Base-by-base conservation (phyloP, 1,140 invertebrate species). In the Drosophila bocqueti region DNA sequence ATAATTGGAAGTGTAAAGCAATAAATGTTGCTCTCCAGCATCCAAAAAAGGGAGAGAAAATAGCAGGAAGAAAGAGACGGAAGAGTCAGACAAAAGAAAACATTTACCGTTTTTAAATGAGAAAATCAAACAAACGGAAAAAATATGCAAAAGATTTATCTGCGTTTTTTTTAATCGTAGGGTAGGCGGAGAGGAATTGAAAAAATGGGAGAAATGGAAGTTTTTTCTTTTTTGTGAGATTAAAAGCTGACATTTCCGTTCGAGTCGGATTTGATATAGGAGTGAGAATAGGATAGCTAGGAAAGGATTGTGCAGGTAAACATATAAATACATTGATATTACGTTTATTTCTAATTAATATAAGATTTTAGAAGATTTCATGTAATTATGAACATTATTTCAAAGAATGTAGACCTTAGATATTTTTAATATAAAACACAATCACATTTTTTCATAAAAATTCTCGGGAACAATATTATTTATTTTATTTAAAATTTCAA, bases 1-100 rank as follows among this genome's bases (percentile, higher is more conserved):
- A 84, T 87, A 87, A 87, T 89, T 87, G 83, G 83, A 83, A 86
- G 83, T 87, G 81, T 87, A 87, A 89, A 81, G 83, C 81, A 86
- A 89, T 86, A 86, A 86, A 89, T 77, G 80, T 64, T 60, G 21
- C 76, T 63, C 58, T 45, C 72, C 55, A 47, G 42, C 34, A 21
- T 9, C 16, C 16, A 49, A 47, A 18, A 68, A 42, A 63, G 36
- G 5, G 15, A 55, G 21, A 24, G 9, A 24, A 36, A 24, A 4
- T 11, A 9, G 36, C 18, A 45, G 29, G 3, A 15, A 21, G 13
- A 55, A 43, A 52, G 13, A 31, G 21, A 31, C 4, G 16, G 34
- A 18, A 49, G 16, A 15, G 13, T 16, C 21, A 46, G 45, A 69
- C 38, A 64, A 64, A 62, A 46, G 31, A 67, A 49, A 67, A 46